A percentile compares a stretch with the other conserved stretches of the same genome.
These are phyloP conservation scores for Pheosia gnoma DNA, from an alignment of 2,888 invertebrate species.

Conservation along the genomic window DNA sequence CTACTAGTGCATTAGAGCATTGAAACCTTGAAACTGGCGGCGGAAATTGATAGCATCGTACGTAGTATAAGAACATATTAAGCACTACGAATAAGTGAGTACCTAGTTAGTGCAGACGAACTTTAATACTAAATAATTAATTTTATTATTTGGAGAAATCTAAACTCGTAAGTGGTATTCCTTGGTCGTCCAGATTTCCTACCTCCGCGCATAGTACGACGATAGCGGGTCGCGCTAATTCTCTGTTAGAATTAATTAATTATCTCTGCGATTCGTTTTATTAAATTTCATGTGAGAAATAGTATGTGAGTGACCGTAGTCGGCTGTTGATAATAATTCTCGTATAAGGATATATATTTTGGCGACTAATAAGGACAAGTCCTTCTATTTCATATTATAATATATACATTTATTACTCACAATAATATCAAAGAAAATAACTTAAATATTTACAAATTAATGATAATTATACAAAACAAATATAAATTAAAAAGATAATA, in stretches of 20 bases:
- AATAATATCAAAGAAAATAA: no score
- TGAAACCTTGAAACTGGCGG: background rate
- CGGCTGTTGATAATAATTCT: no score
- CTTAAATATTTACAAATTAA: no score
- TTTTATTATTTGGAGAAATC: conserved; percentile 1
- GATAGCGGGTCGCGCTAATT: conserved; percentile 13
- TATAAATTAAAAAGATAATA: no score
- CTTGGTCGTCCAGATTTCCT: conserved; percentile 17
- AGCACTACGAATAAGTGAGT: background rate
- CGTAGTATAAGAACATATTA: background rate
- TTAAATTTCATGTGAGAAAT: no score
- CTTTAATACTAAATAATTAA: background rate
- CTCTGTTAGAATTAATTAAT: conserved; percentile 19
- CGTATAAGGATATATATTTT: no score
- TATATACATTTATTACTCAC: no score
- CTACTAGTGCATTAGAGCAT: background rate
- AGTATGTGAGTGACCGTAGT: no score
- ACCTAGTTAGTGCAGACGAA: background rate
- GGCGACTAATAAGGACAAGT: no score
- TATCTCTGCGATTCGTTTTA: no score
- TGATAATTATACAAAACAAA: no score
- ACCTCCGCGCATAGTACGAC: background rate
- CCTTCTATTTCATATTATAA: no score
- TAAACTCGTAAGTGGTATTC: conserved; percentile 17
- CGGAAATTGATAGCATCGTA: conserved; percentile 1